These are phyloP conservation scores for Heterotilapia buettikoferi DNA, from an alignment of 2,113 vertebrate species.

Conservation along the genomic window DNA sequence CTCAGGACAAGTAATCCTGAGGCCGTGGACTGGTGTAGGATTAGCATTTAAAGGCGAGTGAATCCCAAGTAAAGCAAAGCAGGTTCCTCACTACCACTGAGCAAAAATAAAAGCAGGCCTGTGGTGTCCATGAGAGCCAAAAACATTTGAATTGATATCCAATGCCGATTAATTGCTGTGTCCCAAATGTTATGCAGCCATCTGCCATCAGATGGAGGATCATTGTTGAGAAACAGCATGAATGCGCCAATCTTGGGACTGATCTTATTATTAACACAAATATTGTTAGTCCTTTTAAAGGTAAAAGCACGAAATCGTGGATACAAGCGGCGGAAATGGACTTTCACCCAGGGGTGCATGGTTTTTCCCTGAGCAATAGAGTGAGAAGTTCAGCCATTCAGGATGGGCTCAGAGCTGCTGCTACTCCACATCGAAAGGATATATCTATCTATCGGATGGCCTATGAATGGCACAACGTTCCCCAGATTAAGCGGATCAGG, in stretches of 20 bases:
- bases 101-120: background rate
- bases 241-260: background rate
- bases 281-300: background rate
- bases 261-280: background rate
- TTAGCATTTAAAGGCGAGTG: conserved; percentile 21
- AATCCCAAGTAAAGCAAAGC: background rate
- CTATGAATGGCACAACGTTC: background rate
- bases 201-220: background rate
- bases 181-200: background rate
- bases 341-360: background rate
- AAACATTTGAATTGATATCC: background rate
- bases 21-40: conserved; percentile 38
- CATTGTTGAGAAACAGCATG: background rate
- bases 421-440: background rate
- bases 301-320: background rate
- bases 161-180: background rate
- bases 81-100: background rate
- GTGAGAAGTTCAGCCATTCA: background rate
- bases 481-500: background rate
- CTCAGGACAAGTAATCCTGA: conserved; percentile 67
- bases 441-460: too few species aligned
- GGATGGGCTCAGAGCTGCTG: background rate
- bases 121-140: background rate
- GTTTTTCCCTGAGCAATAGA: background rate
- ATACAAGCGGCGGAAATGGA: rapidly evolving